Evolutionary conservation across 2,888 invertebrate species (phyloP).

Genomic region (Meteorus colon): DNA sequence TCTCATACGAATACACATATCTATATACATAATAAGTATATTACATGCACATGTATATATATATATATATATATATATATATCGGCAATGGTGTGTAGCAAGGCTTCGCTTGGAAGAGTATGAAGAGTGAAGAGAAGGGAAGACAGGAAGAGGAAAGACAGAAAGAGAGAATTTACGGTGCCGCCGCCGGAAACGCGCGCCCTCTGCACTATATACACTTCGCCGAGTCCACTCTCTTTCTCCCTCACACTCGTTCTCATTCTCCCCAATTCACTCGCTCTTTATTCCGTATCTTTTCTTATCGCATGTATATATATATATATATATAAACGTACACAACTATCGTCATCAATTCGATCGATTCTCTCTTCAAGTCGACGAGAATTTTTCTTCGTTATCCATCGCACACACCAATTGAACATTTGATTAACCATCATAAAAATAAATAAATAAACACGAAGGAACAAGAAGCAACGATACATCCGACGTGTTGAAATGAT

Average conservation of each 20-base stretch:
- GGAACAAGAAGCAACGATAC: neutral
- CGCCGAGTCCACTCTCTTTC: slow-evolving; percentile 24
- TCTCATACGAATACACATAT: slow-evolving; percentile 13
- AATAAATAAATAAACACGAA: neutral
- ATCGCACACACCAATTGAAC: neutral
- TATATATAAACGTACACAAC: neutral
- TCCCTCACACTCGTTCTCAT: neutral
- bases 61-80: neutral
- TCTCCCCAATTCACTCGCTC: neutral
- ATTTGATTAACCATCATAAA: neutral
- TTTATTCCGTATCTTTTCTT: neutral
- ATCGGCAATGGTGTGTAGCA: slow-evolving; percentile 11
- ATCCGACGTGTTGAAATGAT: slow-evolving; percentile 20
- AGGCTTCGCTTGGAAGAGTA: slow-evolving; percentile 9
- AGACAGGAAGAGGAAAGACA: slow-evolving; percentile 31
- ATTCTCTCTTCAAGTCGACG: slow-evolving; percentile 24
- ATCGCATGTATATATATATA: neutral
- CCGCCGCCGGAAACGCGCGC: slow-evolving; percentile 37
- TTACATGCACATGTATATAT: neutral
- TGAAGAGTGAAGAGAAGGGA: slow-evolving; percentile 16
- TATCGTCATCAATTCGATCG: slow-evolving; percentile 26
- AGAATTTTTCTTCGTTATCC: slow-evolving; percentile 26
- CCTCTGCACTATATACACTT: slow-evolving; percentile 29
- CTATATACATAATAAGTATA: neutral
- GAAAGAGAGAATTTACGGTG: slow-evolving; percentile 43